Evolutionary conservation across 2,888 invertebrate genomes (phyloP).

Genomic region (Chalcis sispes): DNA sequence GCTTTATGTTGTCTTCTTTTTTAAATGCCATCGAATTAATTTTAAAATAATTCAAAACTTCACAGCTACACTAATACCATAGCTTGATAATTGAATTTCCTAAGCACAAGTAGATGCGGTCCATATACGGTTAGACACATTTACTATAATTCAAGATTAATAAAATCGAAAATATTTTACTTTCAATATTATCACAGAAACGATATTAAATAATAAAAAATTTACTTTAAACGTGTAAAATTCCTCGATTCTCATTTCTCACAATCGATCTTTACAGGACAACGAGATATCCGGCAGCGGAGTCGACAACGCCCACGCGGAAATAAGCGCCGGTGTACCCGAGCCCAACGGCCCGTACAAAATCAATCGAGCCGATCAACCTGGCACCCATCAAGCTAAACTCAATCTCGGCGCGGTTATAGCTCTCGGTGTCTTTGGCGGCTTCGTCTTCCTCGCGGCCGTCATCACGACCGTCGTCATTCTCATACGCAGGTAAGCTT

Average conservation of each 20-base stretch:
- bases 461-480: constrained; percentile 93
- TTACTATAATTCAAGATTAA: too few relatives aligned
- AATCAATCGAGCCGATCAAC: constrained; percentile 70
- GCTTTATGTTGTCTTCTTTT: too few relatives aligned
- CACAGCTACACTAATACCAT: too few relatives aligned
- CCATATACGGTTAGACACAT: too few relatives aligned
- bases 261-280: constrained; percentile 78
- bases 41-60: too few relatives aligned
- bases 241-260: too few relatives aligned
- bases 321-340: constrained; percentile 69
- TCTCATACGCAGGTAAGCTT: constrained; percentile 88
- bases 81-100: too few relatives aligned
- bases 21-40: too few relatives aligned
- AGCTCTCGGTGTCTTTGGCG: constrained; percentile 93
- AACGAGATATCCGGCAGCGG: constrained; percentile 83
- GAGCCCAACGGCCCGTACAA: constrained; percentile 80
- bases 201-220: background rate
- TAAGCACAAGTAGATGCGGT: too few relatives aligned
- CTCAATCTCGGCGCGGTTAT: constrained; percentile 92
- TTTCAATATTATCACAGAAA: too few relatives aligned
- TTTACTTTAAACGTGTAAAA: too few relatives aligned
- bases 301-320: constrained; percentile 72
- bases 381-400: constrained; percentile 78
- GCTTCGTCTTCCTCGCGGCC: constrained; percentile 91
- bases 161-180: too few relatives aligned